A percentile compares a stretch with the other conserved stretches of the same genome.
Conservation (phyloP, 2,888 invertebrate genomes). For the Lepidochitona cinerea region DNA sequence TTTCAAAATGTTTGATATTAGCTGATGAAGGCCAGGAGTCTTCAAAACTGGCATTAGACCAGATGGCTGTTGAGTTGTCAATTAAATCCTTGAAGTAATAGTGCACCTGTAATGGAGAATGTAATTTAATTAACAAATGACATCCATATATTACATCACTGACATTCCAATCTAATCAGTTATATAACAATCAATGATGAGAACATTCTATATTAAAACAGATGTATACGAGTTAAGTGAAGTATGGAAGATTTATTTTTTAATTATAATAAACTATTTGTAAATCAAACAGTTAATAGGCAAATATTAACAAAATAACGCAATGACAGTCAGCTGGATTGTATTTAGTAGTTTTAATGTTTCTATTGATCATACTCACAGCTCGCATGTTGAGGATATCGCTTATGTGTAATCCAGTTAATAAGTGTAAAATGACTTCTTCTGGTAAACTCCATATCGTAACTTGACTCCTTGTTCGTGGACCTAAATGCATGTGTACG, state of each 20-base stretch:
- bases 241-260: too few species aligned
- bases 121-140: too few species aligned
- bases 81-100: constrained; percentile 56
- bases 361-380: constrained; percentile 51
- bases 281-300: too few species aligned
- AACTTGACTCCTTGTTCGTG: constrained; percentile 45
- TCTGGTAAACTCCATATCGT: constrained; percentile 65
- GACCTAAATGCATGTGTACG: constrained; percentile 44
- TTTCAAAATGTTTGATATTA: constrained; percentile 59
- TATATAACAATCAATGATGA: too few species aligned
- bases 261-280: too few species aligned
- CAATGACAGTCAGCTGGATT: too few species aligned
- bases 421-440: constrained; percentile 56
- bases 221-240: too few species aligned
- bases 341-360: too few species aligned
- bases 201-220: too few species aligned
- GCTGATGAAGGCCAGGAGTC: constrained; percentile 59
- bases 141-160: too few species aligned
- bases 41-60: constrained; percentile 55
- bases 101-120: constrained; percentile 58
- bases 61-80: constrained; percentile 50
- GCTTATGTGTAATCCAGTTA: constrained; percentile 57
- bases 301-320: too few species aligned
- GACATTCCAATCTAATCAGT: too few species aligned
- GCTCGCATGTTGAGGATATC: constrained; percentile 61